phyloP scores from a whole-genome alignment of 2,797 vertebrate species.

The Microctenopoma lineatum region DNA sequence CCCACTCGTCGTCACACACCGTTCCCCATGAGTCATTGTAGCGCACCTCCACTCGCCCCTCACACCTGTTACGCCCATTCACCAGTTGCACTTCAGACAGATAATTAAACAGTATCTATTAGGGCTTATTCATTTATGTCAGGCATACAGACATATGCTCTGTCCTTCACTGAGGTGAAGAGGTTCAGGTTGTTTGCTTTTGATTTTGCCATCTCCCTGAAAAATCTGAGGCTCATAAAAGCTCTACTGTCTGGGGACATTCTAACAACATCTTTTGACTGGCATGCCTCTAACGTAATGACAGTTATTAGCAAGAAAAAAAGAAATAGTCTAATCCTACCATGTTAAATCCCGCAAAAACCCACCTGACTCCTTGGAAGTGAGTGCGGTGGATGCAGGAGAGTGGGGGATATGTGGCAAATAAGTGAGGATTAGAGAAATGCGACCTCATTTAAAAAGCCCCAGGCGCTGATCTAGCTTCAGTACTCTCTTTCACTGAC shows the following conservation, averaged over 20 bases:
- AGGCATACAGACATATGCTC: neutral
- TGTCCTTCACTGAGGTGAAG: neutral
- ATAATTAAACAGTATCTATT: constrained; percentile 44
- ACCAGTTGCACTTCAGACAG: constrained; percentile 85
- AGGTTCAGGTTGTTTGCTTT: neutral
- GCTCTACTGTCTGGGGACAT: neutral
- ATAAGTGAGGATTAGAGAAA: constrained; percentile 73
- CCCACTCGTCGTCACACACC: constrained; percentile 96
- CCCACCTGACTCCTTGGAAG: constrained; percentile 68
- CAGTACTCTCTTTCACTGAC: constrained; percentile 40
- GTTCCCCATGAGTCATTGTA: constrained; percentile 91
- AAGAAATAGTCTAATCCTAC: constrained; percentile 54
- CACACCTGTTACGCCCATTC: constrained; percentile 88
- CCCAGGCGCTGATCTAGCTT: constrained; percentile 42
- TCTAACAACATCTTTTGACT: constrained; percentile 21
- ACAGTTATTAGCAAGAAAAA: constrained; percentile 29
- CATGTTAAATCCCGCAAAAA: constrained; percentile 62
- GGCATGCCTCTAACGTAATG: constrained; percentile 21
- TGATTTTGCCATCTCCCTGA: neutral
- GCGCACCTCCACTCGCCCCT: constrained; percentile 92
- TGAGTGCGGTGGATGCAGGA: constrained; percentile 40
- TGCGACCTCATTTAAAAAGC: constrained; percentile 65
- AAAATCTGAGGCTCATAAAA: constrained; percentile 2
- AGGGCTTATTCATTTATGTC: neutral
- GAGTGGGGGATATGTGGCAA: constrained; percentile 45